A percentile compares a stretch with the other conserved stretches of the same genome.
Conservation (phyloP, 2,797 vertebrate genomes). For the Cryptoblepharus egeriae region DNA sequence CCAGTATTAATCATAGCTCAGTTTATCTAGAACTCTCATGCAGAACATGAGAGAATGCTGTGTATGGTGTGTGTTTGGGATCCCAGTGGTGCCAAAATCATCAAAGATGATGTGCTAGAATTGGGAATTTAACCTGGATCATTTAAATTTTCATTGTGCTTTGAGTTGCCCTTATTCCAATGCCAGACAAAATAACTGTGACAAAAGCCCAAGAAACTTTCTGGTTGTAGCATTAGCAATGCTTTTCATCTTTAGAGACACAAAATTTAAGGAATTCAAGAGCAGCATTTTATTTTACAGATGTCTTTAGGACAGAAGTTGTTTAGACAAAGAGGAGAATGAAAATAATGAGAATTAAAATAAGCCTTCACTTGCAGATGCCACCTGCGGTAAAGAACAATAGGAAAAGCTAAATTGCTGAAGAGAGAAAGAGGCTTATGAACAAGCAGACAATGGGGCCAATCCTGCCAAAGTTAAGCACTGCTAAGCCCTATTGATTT, state of each 20-base stretch:
- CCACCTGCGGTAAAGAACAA: constrained; percentile 11
- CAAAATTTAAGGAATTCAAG: constrained; percentile 24
- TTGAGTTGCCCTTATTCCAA: background rate
- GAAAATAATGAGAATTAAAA: constrained; percentile 15
- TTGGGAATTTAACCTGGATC: background rate
- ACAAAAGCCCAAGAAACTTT: background rate
- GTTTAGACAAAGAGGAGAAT: constrained; percentile 18
- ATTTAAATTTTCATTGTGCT: background rate
- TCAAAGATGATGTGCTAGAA: background rate
- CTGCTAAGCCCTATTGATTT: constrained; percentile 7
- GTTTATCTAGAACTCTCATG: background rate
- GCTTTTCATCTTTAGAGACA: background rate
- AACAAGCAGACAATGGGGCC: background rate
- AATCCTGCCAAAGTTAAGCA: background rate
- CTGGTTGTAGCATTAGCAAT: background rate
- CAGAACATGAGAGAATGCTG: background rate
- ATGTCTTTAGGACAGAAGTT: constrained; percentile 26
- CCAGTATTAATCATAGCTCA: background rate
- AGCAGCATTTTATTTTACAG: constrained; percentile 19
- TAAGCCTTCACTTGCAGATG: constrained; percentile 26
- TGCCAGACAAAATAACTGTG: background rate
- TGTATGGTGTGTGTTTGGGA: background rate
- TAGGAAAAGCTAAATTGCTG: background rate
- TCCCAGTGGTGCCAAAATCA: background rate
- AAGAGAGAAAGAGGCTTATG: constrained; percentile 13